These are phyloP conservation scores for Spinibarbus caldwelli DNA, from an alignment of 2,797 vertebrate species.

Conservation along the genomic window DNA sequence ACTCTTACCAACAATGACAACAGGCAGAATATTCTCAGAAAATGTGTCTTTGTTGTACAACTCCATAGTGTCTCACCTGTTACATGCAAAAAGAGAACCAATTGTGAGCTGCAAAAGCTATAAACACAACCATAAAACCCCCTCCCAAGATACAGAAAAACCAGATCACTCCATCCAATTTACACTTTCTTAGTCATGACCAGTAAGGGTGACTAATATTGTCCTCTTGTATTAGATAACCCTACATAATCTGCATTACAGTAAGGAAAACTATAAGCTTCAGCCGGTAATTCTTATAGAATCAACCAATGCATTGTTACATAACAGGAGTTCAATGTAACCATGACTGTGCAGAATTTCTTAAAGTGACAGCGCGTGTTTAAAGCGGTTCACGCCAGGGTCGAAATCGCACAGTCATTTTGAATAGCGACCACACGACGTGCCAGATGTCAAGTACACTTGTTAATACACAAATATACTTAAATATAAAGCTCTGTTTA, in stretches of 20 bases:
- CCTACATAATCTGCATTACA: background rate
- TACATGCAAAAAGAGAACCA: constrained; percentile 40
- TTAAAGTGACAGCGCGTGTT: constrained; percentile 45
- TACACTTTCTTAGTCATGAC: background rate
- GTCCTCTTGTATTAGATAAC: background rate
- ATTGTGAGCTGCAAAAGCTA: background rate
- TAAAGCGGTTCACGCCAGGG: background rate
- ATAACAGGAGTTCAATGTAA: constrained; percentile 51
- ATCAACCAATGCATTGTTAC: constrained; percentile 18
- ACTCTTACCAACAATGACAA: constrained; percentile 78
- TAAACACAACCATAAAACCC: background rate
- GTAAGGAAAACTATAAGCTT: background rate
- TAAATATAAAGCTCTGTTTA: no score
- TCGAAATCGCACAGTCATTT: background rate
- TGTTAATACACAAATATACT: background rate
- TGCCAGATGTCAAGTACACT: background rate
- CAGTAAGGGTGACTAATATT: background rate
- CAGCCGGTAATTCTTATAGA: background rate
- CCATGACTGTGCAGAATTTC: constrained; percentile 59
- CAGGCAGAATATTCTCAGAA: constrained; percentile 71
- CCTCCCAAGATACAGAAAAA: constrained; percentile 34
- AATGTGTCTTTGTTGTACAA: constrained; percentile 64
- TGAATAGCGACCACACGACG: background rate
- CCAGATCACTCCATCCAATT: background rate
- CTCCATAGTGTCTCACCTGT: constrained; percentile 67